Evolutionary conservation across 1,140 invertebrate genomes (phyloP).

Genomic region (Halesus radiatus): DNA sequence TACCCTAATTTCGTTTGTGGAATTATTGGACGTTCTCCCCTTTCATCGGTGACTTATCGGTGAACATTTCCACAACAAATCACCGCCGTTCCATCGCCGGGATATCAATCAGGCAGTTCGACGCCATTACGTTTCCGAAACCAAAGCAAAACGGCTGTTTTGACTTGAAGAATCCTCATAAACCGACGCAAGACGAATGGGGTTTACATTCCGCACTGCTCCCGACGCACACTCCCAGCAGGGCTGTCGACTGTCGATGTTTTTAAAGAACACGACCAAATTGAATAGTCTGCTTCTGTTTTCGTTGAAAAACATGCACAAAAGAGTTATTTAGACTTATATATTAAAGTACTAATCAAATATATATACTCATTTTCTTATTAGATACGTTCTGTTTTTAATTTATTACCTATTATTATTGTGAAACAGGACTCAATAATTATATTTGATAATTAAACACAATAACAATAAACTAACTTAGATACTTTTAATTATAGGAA

Average conservation of each 20-base stretch:
- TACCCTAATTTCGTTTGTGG: constrained; percentile 30
- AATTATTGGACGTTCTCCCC: constrained; percentile 16
- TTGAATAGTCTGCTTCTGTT: too few species aligned
- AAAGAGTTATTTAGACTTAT: too few species aligned
- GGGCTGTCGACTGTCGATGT: neutral
- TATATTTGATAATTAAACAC: too few species aligned
- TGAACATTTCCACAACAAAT: constrained; percentile 30
- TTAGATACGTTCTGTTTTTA: too few species aligned
- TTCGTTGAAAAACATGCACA: too few species aligned
- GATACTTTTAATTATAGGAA: too few species aligned
- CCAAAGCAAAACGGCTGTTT: constrained; percentile 41
- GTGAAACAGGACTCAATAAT: too few species aligned
- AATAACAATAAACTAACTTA: too few species aligned
- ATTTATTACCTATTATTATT: too few species aligned
- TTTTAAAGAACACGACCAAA: neutral
- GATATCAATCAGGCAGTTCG: constrained; percentile 41
- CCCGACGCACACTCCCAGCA: neutral
- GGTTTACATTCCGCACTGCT: constrained; percentile 30
- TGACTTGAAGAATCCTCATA: constrained; percentile 37
- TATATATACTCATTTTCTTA: too few species aligned
- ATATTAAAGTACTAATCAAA: too few species aligned
- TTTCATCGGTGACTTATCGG: constrained; percentile 32
- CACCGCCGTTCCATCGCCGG: constrained; percentile 18
- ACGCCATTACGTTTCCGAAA: constrained; percentile 39
- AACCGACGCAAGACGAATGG: constrained; percentile 40